Conservation (phyloP, 2,888 invertebrate genomes). For the Philaethria dido region DNA sequence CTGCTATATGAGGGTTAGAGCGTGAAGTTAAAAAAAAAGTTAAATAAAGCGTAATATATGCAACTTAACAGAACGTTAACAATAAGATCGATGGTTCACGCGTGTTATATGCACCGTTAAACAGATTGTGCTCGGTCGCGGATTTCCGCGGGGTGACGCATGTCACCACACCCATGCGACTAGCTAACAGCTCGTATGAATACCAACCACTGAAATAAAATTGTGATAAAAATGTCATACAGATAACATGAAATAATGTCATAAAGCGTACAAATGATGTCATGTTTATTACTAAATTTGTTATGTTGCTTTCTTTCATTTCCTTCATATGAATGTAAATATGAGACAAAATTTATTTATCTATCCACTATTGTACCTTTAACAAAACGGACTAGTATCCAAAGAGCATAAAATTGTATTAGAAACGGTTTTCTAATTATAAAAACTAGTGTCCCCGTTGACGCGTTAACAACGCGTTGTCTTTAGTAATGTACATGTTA, state of each 20-base stretch:
- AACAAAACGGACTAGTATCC: too few relatives aligned
- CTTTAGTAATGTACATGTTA: too few relatives aligned
- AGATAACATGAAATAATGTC: background rate
- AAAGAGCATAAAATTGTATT: too few relatives aligned
- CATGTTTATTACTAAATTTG: background rate
- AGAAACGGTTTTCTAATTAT: too few relatives aligned
- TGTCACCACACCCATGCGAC: slow-evolving; percentile 13
- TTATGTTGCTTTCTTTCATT: background rate
- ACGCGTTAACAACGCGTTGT: too few relatives aligned
- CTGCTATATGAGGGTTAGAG: too few relatives aligned
- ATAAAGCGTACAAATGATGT: background rate
- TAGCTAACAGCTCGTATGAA: slow-evolving; percentile 8
- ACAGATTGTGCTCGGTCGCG: slow-evolving; percentile 14
- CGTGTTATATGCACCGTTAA: slow-evolving; percentile 14
- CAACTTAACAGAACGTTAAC: background rate
- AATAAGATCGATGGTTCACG: slow-evolving; percentile 14
- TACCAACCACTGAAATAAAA: slow-evolving; percentile 11
- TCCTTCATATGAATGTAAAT: background rate
- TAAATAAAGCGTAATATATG: background rate
- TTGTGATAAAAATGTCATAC: background rate
- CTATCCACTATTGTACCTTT: too few relatives aligned
- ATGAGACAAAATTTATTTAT: too few relatives aligned
- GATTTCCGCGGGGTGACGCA: slow-evolving; percentile 16
- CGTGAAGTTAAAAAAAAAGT: too few relatives aligned
- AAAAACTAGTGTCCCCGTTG: too few relatives aligned